phyloP scores from a whole-genome alignment of 2,113 vertebrate species.

The Chrysochloris asiatica region DNA sequence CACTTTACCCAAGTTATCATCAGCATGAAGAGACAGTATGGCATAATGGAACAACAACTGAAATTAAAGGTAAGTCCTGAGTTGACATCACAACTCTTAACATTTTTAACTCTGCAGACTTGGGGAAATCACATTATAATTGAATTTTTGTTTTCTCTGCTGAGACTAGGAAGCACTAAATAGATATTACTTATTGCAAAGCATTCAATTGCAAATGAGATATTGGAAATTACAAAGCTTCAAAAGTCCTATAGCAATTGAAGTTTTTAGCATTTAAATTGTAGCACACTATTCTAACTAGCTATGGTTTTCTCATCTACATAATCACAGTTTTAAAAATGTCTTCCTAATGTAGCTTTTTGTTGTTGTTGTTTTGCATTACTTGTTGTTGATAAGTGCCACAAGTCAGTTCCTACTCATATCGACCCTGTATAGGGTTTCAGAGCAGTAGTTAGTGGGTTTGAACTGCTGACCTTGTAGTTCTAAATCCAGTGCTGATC shows the following conservation, averaged over 20 bases:
- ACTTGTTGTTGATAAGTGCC: no score
- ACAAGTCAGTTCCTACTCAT: no score
- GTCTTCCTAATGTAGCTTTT: background rate
- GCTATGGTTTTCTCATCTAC: background rate
- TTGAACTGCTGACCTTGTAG: no score
- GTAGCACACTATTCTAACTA: background rate
- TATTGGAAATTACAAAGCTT: background rate
- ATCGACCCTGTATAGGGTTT: no score
- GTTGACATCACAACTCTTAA: background rate
- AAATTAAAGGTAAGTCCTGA: background rate
- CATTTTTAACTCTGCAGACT: background rate
- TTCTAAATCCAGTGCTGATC: no score
- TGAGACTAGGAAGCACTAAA: background rate
- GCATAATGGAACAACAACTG: background rate
- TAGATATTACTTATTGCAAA: background rate
- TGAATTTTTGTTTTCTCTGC: background rate
- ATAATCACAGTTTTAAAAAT: background rate
- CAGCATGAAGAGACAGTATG: background rate
- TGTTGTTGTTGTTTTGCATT: no score
- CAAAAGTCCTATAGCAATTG: background rate
- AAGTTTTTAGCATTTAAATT: background rate
- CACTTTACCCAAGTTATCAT: background rate
- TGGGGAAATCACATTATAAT: background rate
- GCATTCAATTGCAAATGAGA: background rate
- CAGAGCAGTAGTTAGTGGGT: no score